Evolutionary conservation across 2,113 vertebrate species (phyloP).

Genomic region (Grallaria varia): DNA sequence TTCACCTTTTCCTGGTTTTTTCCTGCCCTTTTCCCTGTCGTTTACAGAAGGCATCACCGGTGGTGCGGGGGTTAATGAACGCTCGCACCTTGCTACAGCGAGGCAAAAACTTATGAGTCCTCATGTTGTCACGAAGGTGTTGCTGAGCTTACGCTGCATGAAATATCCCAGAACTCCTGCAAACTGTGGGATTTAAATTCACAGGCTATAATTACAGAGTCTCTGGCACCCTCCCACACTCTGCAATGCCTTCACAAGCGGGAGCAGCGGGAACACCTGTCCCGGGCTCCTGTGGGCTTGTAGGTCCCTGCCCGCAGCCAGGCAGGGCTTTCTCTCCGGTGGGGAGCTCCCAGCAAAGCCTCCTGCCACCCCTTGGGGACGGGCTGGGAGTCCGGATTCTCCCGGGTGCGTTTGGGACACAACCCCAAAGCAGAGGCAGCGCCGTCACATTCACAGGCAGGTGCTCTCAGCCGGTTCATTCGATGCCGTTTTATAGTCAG

Average conservation of each 20-base stretch:
- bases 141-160: slow-evolving; percentile 14
- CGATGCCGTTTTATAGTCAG: background rate
- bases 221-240: background rate
- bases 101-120: slow-evolving; percentile 22
- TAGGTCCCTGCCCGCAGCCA: background rate
- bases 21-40: background rate
- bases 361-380: background rate
- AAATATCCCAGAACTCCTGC: slow-evolving; percentile 33
- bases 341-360: background rate
- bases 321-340: background rate
- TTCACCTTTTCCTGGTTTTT: background rate
- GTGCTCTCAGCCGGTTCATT: background rate
- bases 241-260: background rate
- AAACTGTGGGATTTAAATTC: slow-evolving; percentile 39
- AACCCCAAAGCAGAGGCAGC: background rate
- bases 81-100: background rate
- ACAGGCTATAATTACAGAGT: slow-evolving; percentile 1
- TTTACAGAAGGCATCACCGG: background rate
- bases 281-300: background rate
- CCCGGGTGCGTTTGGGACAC: fast-evolving
- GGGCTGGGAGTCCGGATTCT: background rate
- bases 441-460: background rate
- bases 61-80: background rate
- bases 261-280: slow-evolving; percentile 23
- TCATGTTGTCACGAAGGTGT: slow-evolving; percentile 34